These are phyloP conservation scores for Odontomyia ornata DNA, from an alignment of 2,888 invertebrate species.

Conservation along the genomic window DNA sequence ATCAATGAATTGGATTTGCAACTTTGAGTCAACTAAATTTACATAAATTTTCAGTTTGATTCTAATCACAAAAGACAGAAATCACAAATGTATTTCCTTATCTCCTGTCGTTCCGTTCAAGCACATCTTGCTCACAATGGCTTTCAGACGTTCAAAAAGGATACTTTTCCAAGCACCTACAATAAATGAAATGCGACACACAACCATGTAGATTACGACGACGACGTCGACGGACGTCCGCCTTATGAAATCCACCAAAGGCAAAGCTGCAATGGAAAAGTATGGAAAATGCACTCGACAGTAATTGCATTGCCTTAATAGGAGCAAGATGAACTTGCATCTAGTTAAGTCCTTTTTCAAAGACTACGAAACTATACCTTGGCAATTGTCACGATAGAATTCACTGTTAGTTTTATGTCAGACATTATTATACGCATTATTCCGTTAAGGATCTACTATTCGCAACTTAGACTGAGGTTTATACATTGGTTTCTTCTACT, in stretches of 20 bases:
- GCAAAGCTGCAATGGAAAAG: neutral
- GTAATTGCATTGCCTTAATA: slow-evolving; percentile 41
- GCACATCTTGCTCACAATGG: neutral
- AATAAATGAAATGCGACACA: neutral
- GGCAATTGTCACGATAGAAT: neutral
- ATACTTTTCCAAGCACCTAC: neutral
- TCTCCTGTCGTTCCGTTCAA: neutral
- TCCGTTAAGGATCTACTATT: slow-evolving; percentile 2
- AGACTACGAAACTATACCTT: neutral
- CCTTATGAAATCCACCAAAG: neutral
- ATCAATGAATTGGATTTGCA: slow-evolving; percentile 32
- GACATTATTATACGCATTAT: slow-evolving; percentile 27
- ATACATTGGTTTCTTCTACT: neutral
- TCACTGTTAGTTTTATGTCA: slow-evolving; percentile 36
- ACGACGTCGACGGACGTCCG: too few relatives aligned
- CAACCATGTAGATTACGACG: neutral
- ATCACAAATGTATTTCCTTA: neutral
- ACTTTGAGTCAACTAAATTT: slow-evolving; percentile 37
- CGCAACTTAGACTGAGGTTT: neutral
- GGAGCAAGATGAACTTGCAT: slow-evolving; percentile 15
- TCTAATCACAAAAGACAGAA: slow-evolving; percentile 38
- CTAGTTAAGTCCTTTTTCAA: slow-evolving; percentile 8
- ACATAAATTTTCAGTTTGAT: slow-evolving; percentile 37
- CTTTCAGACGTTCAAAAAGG: neutral
- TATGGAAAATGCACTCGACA: slow-evolving; percentile 34